Percentiles rank a stretch among this genome's conserved stretches.
Evolutionary conservation across 1,140 invertebrate genomes (phyloP).

Genomic region (Zaprionus ornatus): DNA sequence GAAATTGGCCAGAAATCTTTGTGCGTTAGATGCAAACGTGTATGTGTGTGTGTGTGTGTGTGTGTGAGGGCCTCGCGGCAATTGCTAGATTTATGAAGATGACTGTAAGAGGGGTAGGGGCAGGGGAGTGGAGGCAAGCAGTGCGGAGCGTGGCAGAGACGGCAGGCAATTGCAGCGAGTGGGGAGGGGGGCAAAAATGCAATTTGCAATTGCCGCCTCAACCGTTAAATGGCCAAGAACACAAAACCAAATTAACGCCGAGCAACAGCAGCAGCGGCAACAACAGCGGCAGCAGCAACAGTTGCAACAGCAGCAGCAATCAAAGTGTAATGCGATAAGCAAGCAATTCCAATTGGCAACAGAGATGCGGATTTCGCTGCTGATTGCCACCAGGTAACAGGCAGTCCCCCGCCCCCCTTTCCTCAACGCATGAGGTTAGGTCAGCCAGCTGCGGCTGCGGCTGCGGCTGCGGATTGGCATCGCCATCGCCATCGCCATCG

Average conservation of each 20-base stretch:
- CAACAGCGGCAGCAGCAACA: conserved; percentile 18
- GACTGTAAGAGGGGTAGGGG: conserved; percentile 29
- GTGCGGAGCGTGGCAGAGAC: too few relatives aligned
- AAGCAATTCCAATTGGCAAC: conserved; percentile 50
- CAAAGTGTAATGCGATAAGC: conserved; percentile 73
- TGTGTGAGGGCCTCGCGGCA: conserved; percentile 46
- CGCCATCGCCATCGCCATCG: conserved; percentile 7
- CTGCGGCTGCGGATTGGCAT: background rate
- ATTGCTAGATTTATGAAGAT: conserved; percentile 65
- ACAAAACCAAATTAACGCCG: conserved; percentile 78
- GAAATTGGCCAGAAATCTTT: conserved; percentile 58
- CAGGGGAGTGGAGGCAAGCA: background rate
- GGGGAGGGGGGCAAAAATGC: conserved; percentile 41
- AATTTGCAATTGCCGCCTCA: conserved; percentile 73
- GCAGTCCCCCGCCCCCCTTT: background rate
- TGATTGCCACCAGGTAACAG: conserved; percentile 18
- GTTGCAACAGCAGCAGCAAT: conserved; percentile 49
- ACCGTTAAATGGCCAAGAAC: conserved; percentile 73
- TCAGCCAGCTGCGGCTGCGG: conserved; percentile 46
- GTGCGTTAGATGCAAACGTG: conserved; percentile 39
- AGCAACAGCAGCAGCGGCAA: background rate
- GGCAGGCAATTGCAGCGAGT: too few relatives aligned
- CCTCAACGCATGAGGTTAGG: conserved; percentile 70
- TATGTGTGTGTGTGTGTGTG: background rate
- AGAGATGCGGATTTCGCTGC: conserved; percentile 22